phyloP scores from a whole-genome alignment of 35 echinoderm and acorn worm genomes.

The Eucidaris tribuloides region DNA sequence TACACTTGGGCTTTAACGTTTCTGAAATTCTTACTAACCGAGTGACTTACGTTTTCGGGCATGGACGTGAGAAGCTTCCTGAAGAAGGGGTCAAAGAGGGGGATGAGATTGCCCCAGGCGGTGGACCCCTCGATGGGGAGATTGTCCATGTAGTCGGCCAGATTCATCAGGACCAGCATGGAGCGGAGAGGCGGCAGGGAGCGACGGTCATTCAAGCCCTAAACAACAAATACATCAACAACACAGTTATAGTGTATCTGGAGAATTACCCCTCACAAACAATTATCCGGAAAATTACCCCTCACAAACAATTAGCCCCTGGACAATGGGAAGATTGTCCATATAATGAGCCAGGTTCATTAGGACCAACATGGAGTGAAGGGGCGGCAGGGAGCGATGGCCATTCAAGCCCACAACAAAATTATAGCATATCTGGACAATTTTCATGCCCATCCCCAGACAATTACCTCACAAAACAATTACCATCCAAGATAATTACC shows the following conservation, averaged over 20 bases:
- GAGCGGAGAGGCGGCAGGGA: conserved; percentile 73
- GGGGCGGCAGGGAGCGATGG: conserved; percentile 63
- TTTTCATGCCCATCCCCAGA: no score
- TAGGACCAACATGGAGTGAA: conserved; percentile 71
- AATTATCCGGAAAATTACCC: no score
- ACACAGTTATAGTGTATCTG: no score
- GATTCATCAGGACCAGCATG: conserved; percentile 83
- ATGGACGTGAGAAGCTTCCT: conserved; percentile 63
- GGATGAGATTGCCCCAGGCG: conserved; percentile 78
- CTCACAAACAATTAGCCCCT: no score
- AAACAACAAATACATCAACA: no score
- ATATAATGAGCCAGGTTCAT: conserved; percentile 98
- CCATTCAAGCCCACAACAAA: conserved; percentile 96
- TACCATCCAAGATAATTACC: no score
- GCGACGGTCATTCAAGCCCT: conserved; percentile 91
- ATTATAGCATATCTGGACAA: no score
- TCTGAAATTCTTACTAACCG: no score
- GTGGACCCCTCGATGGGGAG: conserved; percentile 81
- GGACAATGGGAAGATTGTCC: conserved; percentile 76
- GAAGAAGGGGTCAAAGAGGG: conserved; percentile 93
- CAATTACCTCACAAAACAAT: no score
- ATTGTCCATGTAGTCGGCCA: conserved; percentile 94
- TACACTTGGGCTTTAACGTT: no score
- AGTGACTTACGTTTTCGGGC: conserved; percentile 96
- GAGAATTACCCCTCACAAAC: no score